A percentile compares a stretch with the other conserved stretches of the same genome.
These are phyloP conservation scores for Otocyon megalotis DNA, from an alignment of 2,113 vertebrate species.

Conservation along the genomic window DNA sequence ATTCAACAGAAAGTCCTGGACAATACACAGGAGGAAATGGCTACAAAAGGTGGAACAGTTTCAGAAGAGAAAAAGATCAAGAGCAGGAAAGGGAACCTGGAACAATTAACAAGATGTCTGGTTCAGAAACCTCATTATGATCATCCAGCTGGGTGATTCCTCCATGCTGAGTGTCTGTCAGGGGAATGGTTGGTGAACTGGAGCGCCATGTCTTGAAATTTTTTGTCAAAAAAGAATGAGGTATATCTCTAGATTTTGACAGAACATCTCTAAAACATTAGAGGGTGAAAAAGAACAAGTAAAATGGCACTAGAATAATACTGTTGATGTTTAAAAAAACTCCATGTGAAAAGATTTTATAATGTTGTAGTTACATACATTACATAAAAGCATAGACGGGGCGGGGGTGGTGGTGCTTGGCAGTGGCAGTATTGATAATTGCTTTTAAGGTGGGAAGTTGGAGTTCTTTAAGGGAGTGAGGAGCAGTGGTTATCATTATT, in stretches of 20 bases:
- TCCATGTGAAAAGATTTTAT: not conserved
- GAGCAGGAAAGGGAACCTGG: not conserved
- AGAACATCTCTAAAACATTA: not conserved
- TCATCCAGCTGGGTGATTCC: not conserved
- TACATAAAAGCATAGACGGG: not conserved
- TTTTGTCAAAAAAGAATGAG: conserved; percentile 30
- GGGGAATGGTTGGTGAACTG: not conserved
- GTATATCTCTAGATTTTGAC: not conserved
- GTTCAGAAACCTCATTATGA: not conserved
- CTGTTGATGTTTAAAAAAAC: not conserved
- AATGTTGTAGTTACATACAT: not conserved
- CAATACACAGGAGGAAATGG: not conserved
- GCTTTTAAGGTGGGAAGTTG: not conserved
- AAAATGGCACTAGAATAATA: not conserved
- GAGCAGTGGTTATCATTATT: not conserved
- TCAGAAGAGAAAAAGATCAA: not conserved
- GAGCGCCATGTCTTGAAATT: not conserved
- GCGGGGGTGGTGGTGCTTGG: not conserved
- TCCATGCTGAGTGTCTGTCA: not conserved
- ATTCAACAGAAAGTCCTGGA: not conserved
- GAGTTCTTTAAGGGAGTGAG: not conserved
- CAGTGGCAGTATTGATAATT: not conserved
- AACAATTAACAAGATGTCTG: not conserved
- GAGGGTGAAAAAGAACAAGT: not conserved
- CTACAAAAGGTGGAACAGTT: not conserved